A percentile compares a stretch with the other conserved stretches of the same genome.
Evolutionary conservation across 2,888 invertebrate species (phyloP).

Genomic region (Melanargia galathea): DNA sequence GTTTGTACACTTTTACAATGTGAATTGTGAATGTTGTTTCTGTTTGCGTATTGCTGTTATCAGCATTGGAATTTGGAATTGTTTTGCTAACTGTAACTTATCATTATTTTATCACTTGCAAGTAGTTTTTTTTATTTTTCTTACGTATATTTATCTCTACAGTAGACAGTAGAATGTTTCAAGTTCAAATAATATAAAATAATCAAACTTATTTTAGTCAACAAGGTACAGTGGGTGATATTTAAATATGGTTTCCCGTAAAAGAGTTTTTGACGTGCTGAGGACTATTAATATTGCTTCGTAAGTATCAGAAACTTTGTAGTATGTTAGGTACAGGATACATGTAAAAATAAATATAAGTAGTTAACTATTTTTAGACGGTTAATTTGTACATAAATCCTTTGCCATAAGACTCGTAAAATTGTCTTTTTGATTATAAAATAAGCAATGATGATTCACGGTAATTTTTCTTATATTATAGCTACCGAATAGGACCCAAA

Average conservation of each 20-base stretch:
- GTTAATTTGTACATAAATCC: too few relatives aligned
- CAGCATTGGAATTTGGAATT: background rate
- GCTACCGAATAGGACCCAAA: background rate
- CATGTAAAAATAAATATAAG: too few relatives aligned
- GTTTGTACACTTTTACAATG: too few relatives aligned
- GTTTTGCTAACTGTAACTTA: too few relatives aligned
- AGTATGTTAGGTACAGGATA: too few relatives aligned
- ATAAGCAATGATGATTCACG: background rate
- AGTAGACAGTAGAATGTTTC: too few relatives aligned
- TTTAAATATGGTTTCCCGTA: conserved; percentile 66
- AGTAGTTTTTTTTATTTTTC: too few relatives aligned
- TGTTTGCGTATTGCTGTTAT: background rate
- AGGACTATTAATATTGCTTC: conserved; percentile 84
- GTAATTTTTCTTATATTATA: background rate
- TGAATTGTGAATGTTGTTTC: background rate
- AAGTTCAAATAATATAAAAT: background rate
- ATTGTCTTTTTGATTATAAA: background rate
- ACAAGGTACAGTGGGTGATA: too few relatives aligned
- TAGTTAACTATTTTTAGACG: too few relatives aligned
- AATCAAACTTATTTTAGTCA: background rate
- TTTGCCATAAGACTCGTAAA: too few relatives aligned
- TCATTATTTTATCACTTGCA: background rate
- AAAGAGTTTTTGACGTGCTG: conserved; percentile 85
- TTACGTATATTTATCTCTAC: too few relatives aligned
- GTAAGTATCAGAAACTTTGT: conserved; percentile 77